Conservation (phyloP, 2,113 vertebrate species). For the Xyliphius kryptos region DNA sequence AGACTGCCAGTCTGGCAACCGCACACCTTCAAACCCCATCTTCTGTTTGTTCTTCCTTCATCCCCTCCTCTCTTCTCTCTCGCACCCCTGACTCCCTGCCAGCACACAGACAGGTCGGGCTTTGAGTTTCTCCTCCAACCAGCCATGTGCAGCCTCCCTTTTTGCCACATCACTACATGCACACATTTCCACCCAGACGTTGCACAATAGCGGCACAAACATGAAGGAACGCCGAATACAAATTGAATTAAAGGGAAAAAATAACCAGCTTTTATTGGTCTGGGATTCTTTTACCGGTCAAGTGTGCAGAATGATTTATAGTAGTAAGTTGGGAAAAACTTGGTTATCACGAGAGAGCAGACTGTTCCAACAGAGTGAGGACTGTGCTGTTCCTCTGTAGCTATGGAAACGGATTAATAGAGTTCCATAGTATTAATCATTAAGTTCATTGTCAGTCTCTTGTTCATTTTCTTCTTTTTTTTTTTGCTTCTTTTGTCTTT, state of each 20-base stretch:
- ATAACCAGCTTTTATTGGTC: constrained; percentile 2
- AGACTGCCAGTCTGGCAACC: constrained; percentile 48
- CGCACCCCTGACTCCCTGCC: constrained; percentile 28
- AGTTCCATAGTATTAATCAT: constrained; percentile 46
- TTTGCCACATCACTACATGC: background rate
- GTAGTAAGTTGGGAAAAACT: constrained; percentile 24
- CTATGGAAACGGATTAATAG: constrained; percentile 43
- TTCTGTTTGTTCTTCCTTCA: constrained; percentile 11
- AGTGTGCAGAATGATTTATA: constrained; percentile 23
- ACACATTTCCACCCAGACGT: background rate
- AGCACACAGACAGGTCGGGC: constrained; percentile 14
- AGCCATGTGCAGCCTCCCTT: constrained; percentile 25
- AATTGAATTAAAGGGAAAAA: constrained; percentile 6
- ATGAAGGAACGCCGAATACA: constrained; percentile 10
- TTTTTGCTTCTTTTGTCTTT: too few species aligned
- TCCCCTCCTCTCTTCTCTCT: constrained; percentile 16
- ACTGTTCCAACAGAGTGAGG: constrained; percentile 20
- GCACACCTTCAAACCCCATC: constrained; percentile 12
- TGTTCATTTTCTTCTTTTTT: too few species aligned
- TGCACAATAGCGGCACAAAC: background rate
- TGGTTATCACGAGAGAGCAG: constrained; percentile 27
- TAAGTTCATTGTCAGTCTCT: constrained; percentile 42
- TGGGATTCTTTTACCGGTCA: constrained; percentile 17
- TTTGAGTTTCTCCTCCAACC: constrained; percentile 5
- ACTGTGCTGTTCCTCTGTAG: constrained; percentile 33